A percentile compares a stretch with the other conserved stretches of the same genome.
Conservation (phyloP, 2,113 vertebrate genomes). For the Larimichthys polyactis region DNA sequence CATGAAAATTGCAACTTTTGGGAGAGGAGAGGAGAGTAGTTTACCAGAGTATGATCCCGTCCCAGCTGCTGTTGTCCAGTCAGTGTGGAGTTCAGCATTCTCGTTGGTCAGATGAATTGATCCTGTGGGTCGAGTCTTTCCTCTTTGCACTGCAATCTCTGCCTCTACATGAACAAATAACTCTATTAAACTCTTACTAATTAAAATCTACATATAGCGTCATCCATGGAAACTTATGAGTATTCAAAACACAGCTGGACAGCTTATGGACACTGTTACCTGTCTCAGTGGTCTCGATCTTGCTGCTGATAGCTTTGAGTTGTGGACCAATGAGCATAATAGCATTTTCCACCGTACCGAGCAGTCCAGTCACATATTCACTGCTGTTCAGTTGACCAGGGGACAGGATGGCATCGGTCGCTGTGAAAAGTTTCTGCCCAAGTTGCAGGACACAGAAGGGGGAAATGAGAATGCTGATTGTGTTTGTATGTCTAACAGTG, state of each 20-base stretch:
- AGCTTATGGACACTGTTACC: conserved; percentile 53
- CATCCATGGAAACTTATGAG: not conserved
- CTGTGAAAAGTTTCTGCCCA: conserved; percentile 75
- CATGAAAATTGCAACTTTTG: not conserved
- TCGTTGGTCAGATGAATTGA: conserved; percentile 67
- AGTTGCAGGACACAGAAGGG: not conserved
- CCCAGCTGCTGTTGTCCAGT: conserved; percentile 80
- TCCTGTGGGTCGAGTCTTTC: conserved; percentile 46
- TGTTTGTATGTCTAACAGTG: conserved; percentile 5
- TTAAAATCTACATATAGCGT: not conserved
- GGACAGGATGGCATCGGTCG: conserved; percentile 52
- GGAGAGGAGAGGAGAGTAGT: not conserved
- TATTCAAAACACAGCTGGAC: not conserved
- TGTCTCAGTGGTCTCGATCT: conserved; percentile 64
- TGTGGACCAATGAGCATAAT: conserved; percentile 81
- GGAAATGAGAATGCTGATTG: not conserved
- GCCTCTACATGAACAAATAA: conserved; percentile 72
- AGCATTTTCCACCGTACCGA: conserved; percentile 75
- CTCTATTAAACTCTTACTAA: not conserved
- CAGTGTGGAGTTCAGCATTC: conserved; percentile 72
- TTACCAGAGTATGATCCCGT: conserved; percentile 63
- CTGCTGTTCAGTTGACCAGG: conserved; percentile 10
- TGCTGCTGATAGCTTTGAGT: conserved; percentile 67
- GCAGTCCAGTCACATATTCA: conserved; percentile 59
- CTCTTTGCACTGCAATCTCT: conserved; percentile 74